phyloP scores from a whole-genome alignment of 2,113 vertebrate genomes.

The Ciconia boyciana region DNA sequence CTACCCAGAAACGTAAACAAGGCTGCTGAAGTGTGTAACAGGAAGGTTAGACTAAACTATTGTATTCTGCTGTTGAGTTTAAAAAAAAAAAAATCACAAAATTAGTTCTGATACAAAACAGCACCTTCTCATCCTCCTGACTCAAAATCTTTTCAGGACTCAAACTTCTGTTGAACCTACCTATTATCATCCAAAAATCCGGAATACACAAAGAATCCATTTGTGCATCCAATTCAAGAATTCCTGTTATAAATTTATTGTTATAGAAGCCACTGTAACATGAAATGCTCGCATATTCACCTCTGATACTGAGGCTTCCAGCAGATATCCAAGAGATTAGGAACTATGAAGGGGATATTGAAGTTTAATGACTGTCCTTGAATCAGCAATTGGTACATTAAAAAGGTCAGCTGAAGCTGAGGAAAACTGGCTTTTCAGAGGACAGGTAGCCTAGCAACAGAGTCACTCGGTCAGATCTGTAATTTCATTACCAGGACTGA shows the following conservation, averaged over 20 bases:
- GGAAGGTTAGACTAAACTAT: not conserved
- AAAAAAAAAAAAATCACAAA: not conserved
- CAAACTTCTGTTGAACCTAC: not conserved
- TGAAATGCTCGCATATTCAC: not conserved
- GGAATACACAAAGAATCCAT: not conserved
- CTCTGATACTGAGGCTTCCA: not conserved
- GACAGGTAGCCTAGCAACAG: conserved; percentile 42
- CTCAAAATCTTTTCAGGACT: not conserved
- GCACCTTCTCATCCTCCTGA: not conserved
- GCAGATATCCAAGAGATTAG: not conserved
- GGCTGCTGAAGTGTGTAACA: not conserved
- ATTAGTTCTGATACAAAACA: not conserved
- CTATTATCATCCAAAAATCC: not conserved
- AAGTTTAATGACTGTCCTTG: not conserved
- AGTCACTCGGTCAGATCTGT: not conserved
- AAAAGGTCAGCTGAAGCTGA: not conserved
- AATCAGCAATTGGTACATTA: not conserved
- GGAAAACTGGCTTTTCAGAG: not conserved
- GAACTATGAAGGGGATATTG: not conserved
- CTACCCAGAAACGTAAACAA: not conserved
- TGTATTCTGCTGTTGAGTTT: not conserved
- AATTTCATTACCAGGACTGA: conserved; percentile 32
- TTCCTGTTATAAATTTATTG: rapidly evolving
- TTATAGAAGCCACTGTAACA: not conserved
- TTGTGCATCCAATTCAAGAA: not conserved